Evolutionary conservation across 2,113 vertebrate genomes (phyloP), one percentile per base, ranked within the genome.

Genomic region (Shinisaurus crocodilurus): DNA sequence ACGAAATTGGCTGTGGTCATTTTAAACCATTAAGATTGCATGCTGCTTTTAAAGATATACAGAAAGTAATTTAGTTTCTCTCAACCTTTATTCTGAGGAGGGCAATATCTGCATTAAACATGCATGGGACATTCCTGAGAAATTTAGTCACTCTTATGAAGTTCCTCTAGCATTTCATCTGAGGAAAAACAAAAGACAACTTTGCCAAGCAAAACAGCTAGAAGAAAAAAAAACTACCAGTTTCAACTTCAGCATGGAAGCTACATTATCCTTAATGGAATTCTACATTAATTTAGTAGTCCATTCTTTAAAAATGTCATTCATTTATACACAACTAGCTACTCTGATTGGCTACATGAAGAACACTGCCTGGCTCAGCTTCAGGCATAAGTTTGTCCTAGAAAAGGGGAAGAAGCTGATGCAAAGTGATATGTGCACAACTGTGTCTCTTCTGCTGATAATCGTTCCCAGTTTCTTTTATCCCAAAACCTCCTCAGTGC

Each of bases 391-490:
- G 92, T 93, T 96, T 95, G 94, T 90, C 92, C 95, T 79, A 95
- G 95, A 96, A 96, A 95, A 92, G 37, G 88, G 43, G 93, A 23
- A 90, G 93, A 95, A 95, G 92, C 32, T 92, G 86, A 96, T 94
- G 89, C 90, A 94, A 94, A 94, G 67, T 93, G 92, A 94, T 95
- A 92, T 45, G 63, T 92, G 80, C 72, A 93, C 43, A 92, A 94
- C 65, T 88, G 13, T 32, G 48, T 86, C 40, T 91, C 40, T 84
- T 85, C 45, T 57, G n/a, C 32, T 82, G 80, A 63, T 82, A 91
- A 87, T 90, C 80, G 57, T 91, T 91, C 82, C 16, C 88, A 76
- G 0, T 1, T 0, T 75, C 1, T 18, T 0, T 0, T 0, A 6
- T 90, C n/a, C 86, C 75, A 83, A 84, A 77, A 92, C 40, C 86